A percentile compares a stretch with the other conserved stretches of the same genome.
Conservation (phyloP, 2,113 vertebrate species). For the Protobothrops flavoviridis region DNA sequence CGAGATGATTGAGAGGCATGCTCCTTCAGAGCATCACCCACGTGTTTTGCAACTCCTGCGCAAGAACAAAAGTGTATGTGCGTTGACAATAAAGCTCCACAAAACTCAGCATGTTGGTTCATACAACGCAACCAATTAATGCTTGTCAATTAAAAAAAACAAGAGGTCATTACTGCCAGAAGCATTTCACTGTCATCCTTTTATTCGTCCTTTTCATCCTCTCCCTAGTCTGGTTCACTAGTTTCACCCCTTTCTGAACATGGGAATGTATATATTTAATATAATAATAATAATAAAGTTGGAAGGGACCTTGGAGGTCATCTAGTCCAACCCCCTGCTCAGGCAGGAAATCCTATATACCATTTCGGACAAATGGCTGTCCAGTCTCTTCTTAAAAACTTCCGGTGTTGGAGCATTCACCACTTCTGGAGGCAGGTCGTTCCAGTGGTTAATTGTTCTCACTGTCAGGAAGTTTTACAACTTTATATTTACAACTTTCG, state of each 20-base stretch:
- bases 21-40: constrained; percentile 96
- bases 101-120: neutral
- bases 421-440: no score
- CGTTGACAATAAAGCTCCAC: neutral
- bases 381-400: no score
- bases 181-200: neutral
- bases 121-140: neutral
- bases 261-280: neutral
- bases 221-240: neutral
- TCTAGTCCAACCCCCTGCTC: no score
- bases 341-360: no score
- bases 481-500: neutral
- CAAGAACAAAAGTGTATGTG: constrained; percentile 21
- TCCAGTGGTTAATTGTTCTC: no score
- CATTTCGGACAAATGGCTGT: no score
- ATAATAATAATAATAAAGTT: no score
- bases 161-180: neutral
- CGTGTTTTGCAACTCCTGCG: constrained; percentile 96
- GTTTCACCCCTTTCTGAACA: neutral
- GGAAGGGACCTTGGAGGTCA: no score
- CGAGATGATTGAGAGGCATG: constrained; percentile 92
- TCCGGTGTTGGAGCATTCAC: no score
- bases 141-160: neutral
- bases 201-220: neutral
- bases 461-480: no score